These are phyloP conservation scores for Reticulitermes lucifugus DNA, from an alignment of 2,888 invertebrate species.

Conservation along the genomic window DNA sequence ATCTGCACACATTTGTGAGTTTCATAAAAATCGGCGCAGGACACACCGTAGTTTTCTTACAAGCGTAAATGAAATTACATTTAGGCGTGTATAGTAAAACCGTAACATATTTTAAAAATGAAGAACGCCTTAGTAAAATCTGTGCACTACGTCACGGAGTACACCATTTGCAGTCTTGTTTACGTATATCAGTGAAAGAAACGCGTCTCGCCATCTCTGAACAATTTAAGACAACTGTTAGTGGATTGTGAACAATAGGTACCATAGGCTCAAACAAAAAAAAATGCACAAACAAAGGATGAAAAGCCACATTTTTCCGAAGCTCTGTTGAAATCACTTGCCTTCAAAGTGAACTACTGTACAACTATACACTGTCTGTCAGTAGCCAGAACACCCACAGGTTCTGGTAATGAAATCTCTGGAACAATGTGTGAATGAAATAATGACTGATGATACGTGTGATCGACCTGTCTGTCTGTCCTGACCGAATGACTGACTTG, in stretches of 20 bases:
- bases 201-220: not conserved
- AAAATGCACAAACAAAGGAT: not conserved
- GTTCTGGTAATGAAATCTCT: not conserved
- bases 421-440: conserved; percentile 37
- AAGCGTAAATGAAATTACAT: too few relatives aligned
- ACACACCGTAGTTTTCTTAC: too few relatives aligned
- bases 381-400: conserved; percentile 5
- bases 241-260: not conserved
- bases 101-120: too few relatives aligned
- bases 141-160: too few relatives aligned
- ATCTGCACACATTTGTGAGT: too few relatives aligned
- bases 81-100: too few relatives aligned
- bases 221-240: not conserved
- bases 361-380: not conserved
- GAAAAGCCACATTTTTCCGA: not conserved
- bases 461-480: conserved; percentile 22
- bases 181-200: too few relatives aligned
- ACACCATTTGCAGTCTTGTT: too few relatives aligned
- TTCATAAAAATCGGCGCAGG: too few relatives aligned
- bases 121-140: too few relatives aligned
- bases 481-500: conserved; percentile 42
- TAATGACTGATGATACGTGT: conserved; percentile 41
- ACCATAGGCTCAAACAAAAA: not conserved
- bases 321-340: not conserved
- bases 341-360: not conserved